A percentile compares a stretch with the other conserved stretches of the same genome.
Evolutionary conservation across 2,113 vertebrate genomes (phyloP).

Genomic region (Anser brachyrhynchus): DNA sequence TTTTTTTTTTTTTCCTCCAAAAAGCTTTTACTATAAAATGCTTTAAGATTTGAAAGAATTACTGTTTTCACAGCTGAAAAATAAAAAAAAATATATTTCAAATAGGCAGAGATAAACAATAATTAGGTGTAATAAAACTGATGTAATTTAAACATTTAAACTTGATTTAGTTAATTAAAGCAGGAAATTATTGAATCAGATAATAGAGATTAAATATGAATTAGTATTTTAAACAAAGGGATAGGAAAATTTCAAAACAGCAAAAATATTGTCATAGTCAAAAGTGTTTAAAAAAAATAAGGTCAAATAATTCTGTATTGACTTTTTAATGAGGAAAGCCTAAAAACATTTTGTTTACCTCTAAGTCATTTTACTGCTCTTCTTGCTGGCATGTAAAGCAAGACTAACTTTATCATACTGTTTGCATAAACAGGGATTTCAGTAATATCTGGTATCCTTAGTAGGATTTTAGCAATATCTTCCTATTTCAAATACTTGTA

Average conservation of each 20-base stretch:
- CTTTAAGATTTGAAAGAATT: neutral
- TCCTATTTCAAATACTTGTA: neutral
- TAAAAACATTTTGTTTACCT: neutral
- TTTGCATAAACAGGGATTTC: neutral
- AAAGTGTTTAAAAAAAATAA: neutral
- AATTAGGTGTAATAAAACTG: neutral
- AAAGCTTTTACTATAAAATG: neutral
- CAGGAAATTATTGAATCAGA: neutral
- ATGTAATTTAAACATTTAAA: neutral
- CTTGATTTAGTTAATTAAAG: neutral
- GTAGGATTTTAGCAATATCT: neutral
- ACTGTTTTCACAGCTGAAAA: neutral
- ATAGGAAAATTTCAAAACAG: neutral
- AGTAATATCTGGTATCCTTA: neutral
- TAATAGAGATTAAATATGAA: neutral
- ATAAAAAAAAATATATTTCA: neutral
- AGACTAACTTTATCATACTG: neutral
- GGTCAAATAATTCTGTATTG: neutral
- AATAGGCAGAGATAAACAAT: neutral
- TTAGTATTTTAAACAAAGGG: neutral
- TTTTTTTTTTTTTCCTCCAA: fast-evolving
- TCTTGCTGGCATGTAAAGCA: neutral
- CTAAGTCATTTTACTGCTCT: neutral
- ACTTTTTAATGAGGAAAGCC: neutral
- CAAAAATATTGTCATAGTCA: neutral